phyloP scores from a whole-genome alignment of 1,140 invertebrate genomes.

The Telenomus remus region DNA sequence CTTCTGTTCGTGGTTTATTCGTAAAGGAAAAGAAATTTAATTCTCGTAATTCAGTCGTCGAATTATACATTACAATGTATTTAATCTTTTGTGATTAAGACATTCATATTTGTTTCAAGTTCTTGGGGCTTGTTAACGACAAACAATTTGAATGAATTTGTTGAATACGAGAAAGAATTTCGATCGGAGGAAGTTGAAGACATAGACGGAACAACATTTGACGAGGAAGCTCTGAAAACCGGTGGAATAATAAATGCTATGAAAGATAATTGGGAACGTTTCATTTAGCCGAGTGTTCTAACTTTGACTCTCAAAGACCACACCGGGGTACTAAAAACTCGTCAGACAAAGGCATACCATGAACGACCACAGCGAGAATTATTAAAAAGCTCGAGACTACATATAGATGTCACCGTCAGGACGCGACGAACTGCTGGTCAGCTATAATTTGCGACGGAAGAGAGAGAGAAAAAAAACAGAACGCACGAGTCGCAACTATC shows the following conservation, averaged over 20 bases:
- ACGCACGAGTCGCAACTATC: constrained; percentile 24
- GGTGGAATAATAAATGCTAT: constrained; percentile 70
- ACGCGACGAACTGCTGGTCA: not conserved
- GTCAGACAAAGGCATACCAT: constrained; percentile 36
- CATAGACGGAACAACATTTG: constrained; percentile 1
- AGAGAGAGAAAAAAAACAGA: too few species aligned
- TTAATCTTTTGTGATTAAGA: too few species aligned
- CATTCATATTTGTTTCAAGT: too few species aligned
- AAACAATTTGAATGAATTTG: too few species aligned
- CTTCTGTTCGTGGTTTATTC: too few species aligned
- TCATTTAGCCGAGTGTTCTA: constrained; percentile 23
- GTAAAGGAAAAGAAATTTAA: too few species aligned
- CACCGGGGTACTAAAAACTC: constrained; percentile 27
- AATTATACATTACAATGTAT: too few species aligned
- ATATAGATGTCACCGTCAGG: constrained; percentile 43
- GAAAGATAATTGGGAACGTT: constrained; percentile 67
- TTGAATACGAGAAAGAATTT: too few species aligned
- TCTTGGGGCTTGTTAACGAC: too few species aligned
- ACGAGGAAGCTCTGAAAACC: constrained; percentile 5
- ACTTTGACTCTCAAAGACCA: constrained; percentile 27
- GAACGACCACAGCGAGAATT: constrained; percentile 23
- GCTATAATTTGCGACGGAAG: constrained; percentile 31
- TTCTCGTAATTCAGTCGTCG: too few species aligned
- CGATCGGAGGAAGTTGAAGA: too few species aligned
- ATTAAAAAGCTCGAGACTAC: constrained; percentile 11